Conservation (phyloP, 2,888 invertebrate genomes). For the Platerodrilus igneus region DNA sequence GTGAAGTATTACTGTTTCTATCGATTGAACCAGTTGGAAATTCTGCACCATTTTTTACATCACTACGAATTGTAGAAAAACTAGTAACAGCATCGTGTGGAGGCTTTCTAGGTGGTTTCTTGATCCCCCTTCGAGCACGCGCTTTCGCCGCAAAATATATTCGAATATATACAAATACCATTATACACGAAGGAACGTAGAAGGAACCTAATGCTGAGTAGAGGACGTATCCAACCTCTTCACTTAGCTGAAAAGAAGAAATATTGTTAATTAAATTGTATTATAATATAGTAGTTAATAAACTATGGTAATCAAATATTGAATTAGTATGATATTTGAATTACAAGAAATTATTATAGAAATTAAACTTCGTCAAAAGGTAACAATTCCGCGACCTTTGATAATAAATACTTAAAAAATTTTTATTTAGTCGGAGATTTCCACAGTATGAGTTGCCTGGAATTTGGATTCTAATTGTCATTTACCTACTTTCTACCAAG, state of each 20-base stretch:
- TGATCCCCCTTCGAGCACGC: conserved; percentile 80
- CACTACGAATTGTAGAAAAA: conserved; percentile 41
- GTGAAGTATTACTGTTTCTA: conserved; percentile 47
- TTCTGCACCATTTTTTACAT: conserved; percentile 28
- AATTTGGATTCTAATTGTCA: too few relatives aligned
- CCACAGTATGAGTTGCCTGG: too few relatives aligned
- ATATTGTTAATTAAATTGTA: too few relatives aligned
- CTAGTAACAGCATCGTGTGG: conserved; percentile 46
- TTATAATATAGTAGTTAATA: too few relatives aligned
- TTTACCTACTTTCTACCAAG: too few relatives aligned
- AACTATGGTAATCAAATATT: too few relatives aligned
- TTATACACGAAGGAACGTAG: conserved; percentile 98
- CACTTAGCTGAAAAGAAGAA: conserved; percentile 70
- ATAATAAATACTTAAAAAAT: too few relatives aligned
- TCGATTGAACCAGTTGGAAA: conserved; percentile 40
- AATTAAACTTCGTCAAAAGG: too few relatives aligned
- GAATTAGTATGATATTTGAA: too few relatives aligned
- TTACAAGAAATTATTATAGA: too few relatives aligned
- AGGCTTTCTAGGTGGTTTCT: conserved; percentile 69
- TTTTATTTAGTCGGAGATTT: too few relatives aligned
- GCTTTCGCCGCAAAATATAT: conserved; percentile 96
- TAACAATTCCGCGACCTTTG: too few relatives aligned
- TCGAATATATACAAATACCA: conserved; percentile 99
- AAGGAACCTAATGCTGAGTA: conserved; percentile 98
- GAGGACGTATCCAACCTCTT: conserved; percentile 94